These are phyloP conservation scores for Brenthis hecate DNA, from an alignment of 2,888 invertebrate genomes.

Conservation along the genomic window DNA sequence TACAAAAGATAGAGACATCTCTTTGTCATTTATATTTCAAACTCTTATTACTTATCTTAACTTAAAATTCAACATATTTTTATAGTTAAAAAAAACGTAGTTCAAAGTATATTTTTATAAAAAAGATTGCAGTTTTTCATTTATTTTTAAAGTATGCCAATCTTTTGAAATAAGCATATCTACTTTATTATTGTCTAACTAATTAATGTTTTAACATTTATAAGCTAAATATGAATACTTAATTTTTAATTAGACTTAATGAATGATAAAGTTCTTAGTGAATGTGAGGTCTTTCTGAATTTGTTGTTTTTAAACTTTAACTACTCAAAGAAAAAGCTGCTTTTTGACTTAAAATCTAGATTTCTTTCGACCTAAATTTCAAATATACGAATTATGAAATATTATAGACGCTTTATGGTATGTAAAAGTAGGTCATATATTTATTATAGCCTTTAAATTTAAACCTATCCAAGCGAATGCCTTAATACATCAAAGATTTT, in stretches of 20 bases:
- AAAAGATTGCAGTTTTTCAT: too few relatives aligned
- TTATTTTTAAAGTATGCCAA: too few relatives aligned
- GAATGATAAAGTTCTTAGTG: constrained; percentile 9
- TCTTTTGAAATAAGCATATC: too few relatives aligned
- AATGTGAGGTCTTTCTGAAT: constrained; percentile 10
- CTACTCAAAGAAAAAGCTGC: constrained; percentile 13
- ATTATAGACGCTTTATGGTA: background rate
- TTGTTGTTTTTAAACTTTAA: constrained; percentile 7
- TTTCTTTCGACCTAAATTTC: constrained; percentile 13
- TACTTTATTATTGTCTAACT: background rate
- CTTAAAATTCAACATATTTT: too few relatives aligned
- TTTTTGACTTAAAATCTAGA: constrained; percentile 13
- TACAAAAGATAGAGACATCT: too few relatives aligned
- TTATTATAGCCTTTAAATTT: background rate
- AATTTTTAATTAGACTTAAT: constrained; percentile 9
- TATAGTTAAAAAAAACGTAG: too few relatives aligned
- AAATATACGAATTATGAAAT: constrained; percentile 2
- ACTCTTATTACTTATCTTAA: too few relatives aligned
- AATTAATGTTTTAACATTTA: constrained; percentile 5
- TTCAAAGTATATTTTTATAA: too few relatives aligned
- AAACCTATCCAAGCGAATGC: too few relatives aligned
- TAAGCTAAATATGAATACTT: constrained; percentile 2
- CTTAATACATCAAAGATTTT: too few relatives aligned
- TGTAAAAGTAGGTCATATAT: background rate
- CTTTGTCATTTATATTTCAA: too few relatives aligned